Evolutionary conservation across 2,113 vertebrate species (phyloP).

Genomic region (Setophaga petechia): DNA sequence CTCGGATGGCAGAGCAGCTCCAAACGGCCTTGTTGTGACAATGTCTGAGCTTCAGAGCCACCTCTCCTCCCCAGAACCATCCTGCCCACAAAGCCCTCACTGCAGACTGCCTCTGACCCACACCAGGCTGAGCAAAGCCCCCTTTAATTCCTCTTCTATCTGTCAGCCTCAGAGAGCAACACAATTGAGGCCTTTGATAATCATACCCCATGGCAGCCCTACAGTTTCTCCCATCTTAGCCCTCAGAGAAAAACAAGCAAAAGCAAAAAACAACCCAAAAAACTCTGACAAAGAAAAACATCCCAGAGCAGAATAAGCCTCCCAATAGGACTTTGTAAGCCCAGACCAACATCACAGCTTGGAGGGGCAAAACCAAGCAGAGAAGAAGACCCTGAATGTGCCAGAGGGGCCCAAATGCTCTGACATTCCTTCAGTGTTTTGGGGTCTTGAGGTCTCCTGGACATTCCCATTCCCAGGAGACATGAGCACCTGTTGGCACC

Average conservation of each 20-base stretch:
- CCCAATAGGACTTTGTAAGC: background rate
- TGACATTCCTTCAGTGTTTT: rapidly evolving
- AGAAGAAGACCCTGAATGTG: rapidly evolving
- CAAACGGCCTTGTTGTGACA: rapidly evolving
- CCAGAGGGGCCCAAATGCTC: background rate
- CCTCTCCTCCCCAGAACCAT: background rate
- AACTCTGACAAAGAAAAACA: background rate
- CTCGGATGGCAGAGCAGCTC: background rate
- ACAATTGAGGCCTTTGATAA: background rate
- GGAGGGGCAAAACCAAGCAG: background rate
- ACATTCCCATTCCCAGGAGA: background rate
- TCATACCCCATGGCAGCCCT: rapidly evolving
- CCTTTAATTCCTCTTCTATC: background rate
- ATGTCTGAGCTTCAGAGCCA: background rate
- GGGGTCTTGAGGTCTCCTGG: background rate
- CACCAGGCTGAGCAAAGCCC: background rate
- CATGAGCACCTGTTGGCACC: background rate
- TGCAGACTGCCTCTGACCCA: background rate
- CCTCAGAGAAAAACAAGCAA: background rate
- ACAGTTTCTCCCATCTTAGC: background rate
- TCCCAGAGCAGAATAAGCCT: background rate
- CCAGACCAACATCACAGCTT: rapidly evolving
- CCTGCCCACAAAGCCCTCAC: background rate
- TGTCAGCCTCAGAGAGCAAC: background rate
- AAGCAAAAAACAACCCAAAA: background rate